Base-by-base conservation (phyloP, 1,140 invertebrate species). In the Neuroterus valhalla region DNA sequence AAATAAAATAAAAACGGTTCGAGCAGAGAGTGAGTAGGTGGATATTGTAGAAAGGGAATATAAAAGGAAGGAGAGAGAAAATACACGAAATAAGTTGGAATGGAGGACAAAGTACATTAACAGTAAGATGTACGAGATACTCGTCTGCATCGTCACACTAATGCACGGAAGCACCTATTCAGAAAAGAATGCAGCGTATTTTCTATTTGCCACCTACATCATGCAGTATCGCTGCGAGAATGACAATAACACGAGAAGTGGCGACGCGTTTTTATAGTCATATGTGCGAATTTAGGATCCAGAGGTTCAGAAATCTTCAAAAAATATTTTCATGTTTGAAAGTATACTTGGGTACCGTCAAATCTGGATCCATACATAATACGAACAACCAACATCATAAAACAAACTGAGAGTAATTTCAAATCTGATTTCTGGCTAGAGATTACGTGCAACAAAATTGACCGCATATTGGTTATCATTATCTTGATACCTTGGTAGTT, bases 151-250 rank as follows among this genome's bases (percentile, higher is more conserved):
- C 31, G 55, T 62, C 55, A 62, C 55, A 14, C 26, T 62, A 62
- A 62, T 62, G 55, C 55, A 62, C 55, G 15, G 55, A 12, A 62
- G 55, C 55, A 62, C 55, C 55, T 62, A 62, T 62, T 62, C 55
- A 62, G 14, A 26, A 62, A 62, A 62, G 23, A 62, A 19, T 17
- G 48, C 50, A 52, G 50, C 31, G 55, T 23, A 62, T 62, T 62
- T 62, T 62, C 55, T 62, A 15, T 52, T 21, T 26, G 21, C 55
- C 52, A 62, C 55, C 55, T 23, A 62, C 55, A 23, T 23, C 55
- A 62, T 62, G 55, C 31, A 62, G 23, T 31, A n/a, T 62, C 31
- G 55, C 55, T 26, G 26, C 31, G 26, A 38, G 55, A 62, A 62
- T 6, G 55, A 62, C 31, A 62, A 62, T 62, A 62, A 38, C n/a